These are phyloP conservation scores for Diarsia brunnea DNA, from an alignment of 2,888 invertebrate genomes.

Conservation along the genomic window DNA sequence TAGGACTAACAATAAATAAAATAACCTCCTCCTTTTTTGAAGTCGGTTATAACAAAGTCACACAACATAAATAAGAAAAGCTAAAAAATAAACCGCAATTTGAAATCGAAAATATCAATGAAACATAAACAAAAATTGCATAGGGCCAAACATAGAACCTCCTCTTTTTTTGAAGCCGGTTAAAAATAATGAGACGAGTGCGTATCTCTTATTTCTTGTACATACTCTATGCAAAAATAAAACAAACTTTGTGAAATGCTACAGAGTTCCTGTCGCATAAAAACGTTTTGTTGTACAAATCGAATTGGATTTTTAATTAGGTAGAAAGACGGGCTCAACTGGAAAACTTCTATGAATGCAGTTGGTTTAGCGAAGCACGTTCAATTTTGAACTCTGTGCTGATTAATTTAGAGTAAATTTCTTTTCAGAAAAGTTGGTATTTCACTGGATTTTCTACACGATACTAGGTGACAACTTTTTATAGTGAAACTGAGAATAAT, in stretches of 20 bases:
- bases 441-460: not conserved
- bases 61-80: too few relatives aligned
- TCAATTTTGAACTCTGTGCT: conserved; percentile 13
- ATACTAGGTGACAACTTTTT: conserved; percentile 17
- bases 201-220: not conserved
- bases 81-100: too few relatives aligned
- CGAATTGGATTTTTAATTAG: conserved; percentile 75
- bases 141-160: too few relatives aligned
- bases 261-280: conserved; percentile 64
- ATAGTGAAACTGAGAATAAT: conserved; percentile 8
- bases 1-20: too few relatives aligned
- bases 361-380: conserved; percentile 3
- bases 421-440: not conserved
- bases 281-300: conserved; percentile 74
- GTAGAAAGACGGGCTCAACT: conserved; percentile 43
- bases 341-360: conserved; percentile 11
- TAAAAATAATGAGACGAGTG: not conserved
- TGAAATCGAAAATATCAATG: too few relatives aligned
- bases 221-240: conserved; percentile 47
- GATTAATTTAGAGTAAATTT: not conserved
- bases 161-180: too few relatives aligned
- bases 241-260: conserved; percentile 44
- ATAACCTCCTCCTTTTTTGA: too few relatives aligned
- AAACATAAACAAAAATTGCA: too few relatives aligned
- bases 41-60: too few relatives aligned